These are phyloP conservation scores for Orthosia cruda DNA, from an alignment of 2,888 invertebrate species.

Conservation along the genomic window DNA sequence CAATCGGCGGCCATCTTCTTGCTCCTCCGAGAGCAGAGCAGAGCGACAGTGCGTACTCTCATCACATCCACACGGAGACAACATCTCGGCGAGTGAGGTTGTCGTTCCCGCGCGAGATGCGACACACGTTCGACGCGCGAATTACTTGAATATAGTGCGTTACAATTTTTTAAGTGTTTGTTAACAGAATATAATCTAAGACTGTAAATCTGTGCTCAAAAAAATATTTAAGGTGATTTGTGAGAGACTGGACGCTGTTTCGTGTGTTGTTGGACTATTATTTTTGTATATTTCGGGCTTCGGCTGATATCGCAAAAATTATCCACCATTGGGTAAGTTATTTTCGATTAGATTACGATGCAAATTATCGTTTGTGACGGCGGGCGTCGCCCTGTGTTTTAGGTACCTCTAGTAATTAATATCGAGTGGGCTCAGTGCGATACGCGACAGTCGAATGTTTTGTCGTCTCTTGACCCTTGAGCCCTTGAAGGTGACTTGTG, in stretches of 20 bases:
- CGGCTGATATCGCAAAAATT: constrained; percentile 89
- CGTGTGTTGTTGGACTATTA: constrained; percentile 84
- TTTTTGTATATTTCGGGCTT: constrained; percentile 78
- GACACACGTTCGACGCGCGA: constrained; percentile 79
- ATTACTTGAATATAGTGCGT: constrained; percentile 81
- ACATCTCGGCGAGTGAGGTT: constrained; percentile 90
- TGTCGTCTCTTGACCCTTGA: constrained; percentile 76
- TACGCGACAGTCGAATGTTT: constrained; percentile 78
- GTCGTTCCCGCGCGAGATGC: constrained; percentile 86
- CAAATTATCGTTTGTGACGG: constrained; percentile 86
- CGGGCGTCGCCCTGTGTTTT: constrained; percentile 81
- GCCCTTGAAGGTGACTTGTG: constrained; percentile 71
- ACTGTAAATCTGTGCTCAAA: constrained; percentile 86
- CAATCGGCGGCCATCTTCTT: constrained; percentile 91
- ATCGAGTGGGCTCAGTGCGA: constrained; percentile 78
- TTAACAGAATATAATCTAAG: constrained; percentile 67
- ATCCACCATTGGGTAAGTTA: constrained; percentile 91
- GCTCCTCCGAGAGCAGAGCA: constrained; percentile 92
- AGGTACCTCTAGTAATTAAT: constrained; percentile 72
- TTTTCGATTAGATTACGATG: constrained; percentile 91
- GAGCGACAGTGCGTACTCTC: constrained; percentile 92
- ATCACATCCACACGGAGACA: constrained; percentile 90
- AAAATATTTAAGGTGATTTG: constrained; percentile 81
- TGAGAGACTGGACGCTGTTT: constrained; percentile 84
- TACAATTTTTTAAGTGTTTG: constrained; percentile 80